phyloP scores from a whole-genome alignment of 2,113 vertebrate species.

The Spea bombifrons region DNA sequence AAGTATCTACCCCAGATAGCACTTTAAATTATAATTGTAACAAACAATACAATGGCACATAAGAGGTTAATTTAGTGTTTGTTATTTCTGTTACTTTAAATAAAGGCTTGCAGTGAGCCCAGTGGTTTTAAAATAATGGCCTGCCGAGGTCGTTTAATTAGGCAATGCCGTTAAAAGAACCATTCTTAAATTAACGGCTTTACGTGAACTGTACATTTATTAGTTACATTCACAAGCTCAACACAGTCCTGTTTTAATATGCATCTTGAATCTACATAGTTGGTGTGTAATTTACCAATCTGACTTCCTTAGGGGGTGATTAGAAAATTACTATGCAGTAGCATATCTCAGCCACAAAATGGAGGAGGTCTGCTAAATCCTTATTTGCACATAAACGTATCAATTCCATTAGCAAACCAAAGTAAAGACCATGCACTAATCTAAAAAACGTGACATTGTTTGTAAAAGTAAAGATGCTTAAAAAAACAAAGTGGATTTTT shows the following conservation, averaged over 20 bases:
- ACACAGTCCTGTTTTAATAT: slow-evolving; percentile 34
- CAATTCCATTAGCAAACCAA: slow-evolving; percentile 25
- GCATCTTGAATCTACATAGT: slow-evolving; percentile 23
- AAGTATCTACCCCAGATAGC: no score
- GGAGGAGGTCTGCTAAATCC: slow-evolving; percentile 31
- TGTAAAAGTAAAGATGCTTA: slow-evolving; percentile 42
- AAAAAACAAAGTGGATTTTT: slow-evolving; percentile 33
- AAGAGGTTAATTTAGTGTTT: slow-evolving; percentile 7
- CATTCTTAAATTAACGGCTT: slow-evolving; percentile 36
- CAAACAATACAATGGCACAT: slow-evolving; percentile 7
- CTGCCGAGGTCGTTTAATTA: slow-evolving; percentile 43
- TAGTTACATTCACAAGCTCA: slow-evolving; percentile 32
- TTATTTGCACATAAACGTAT: slow-evolving; percentile 40
- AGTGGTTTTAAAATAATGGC: slow-evolving; percentile 24
- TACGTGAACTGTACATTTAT: slow-evolving; percentile 39
- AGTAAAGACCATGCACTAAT: slow-evolving; percentile 20
- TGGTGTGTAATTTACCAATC: slow-evolving; percentile 46
- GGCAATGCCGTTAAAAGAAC: slow-evolving; percentile 33
- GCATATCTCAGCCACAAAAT: slow-evolving; percentile 32
- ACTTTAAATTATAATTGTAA: not conserved
- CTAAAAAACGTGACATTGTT: slow-evolving; percentile 26
- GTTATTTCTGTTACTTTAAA: slow-evolving; percentile 27
- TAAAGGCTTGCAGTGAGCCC: slow-evolving; percentile 28
- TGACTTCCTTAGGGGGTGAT: slow-evolving; percentile 44
- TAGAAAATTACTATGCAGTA: slow-evolving; percentile 44